phyloP scores from a whole-genome alignment of 1,140 invertebrate species.

The Ctenoplectra terminalis region DNA sequence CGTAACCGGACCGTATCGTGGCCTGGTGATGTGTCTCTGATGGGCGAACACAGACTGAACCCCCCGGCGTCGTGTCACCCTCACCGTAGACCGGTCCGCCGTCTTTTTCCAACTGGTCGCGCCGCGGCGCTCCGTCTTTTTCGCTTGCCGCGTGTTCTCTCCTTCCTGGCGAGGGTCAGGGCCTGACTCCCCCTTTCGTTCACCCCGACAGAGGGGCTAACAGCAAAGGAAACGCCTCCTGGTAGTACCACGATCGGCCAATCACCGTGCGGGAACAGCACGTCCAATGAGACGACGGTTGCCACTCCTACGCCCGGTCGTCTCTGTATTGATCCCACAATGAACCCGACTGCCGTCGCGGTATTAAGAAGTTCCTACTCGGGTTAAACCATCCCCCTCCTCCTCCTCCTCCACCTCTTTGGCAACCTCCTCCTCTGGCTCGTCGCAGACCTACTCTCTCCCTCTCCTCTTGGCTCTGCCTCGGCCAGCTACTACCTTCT shows the following conservation, averaged over 20 bases:
- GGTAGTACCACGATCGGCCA: conserved; percentile 77
- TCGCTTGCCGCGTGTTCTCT: conserved; percentile 58
- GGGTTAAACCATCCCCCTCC: conserved; percentile 72
- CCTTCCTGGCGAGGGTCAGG: conserved; percentile 64
- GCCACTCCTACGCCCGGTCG: conserved; percentile 79
- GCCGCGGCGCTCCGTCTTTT: conserved; percentile 60
- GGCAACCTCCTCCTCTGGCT: background rate
- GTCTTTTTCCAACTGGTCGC: conserved; percentile 75
- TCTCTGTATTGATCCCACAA: conserved; percentile 82
- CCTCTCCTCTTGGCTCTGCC: conserved; percentile 1
- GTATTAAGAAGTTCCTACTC: conserved; percentile 81
- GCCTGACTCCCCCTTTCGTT: conserved; percentile 58
- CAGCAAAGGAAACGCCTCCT: conserved; percentile 76
- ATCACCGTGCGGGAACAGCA: conserved; percentile 68
- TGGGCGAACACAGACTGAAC: conserved; percentile 83
- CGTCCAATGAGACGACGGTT: conserved; percentile 78
- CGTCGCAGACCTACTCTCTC: background rate
- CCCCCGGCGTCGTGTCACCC: conserved; percentile 76
- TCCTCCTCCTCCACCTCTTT: conserved; percentile 26
- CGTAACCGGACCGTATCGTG: conserved; percentile 61
- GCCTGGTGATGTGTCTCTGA: conserved; percentile 77
- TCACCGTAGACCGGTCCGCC: conserved; percentile 69
- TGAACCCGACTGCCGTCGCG: conserved; percentile 76
- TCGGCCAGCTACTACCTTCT: conserved; percentile 19
- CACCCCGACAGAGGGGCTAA: conserved; percentile 56